Conservation (phyloP, 2,797 vertebrate genomes). For the Coilia nasus region DNA sequence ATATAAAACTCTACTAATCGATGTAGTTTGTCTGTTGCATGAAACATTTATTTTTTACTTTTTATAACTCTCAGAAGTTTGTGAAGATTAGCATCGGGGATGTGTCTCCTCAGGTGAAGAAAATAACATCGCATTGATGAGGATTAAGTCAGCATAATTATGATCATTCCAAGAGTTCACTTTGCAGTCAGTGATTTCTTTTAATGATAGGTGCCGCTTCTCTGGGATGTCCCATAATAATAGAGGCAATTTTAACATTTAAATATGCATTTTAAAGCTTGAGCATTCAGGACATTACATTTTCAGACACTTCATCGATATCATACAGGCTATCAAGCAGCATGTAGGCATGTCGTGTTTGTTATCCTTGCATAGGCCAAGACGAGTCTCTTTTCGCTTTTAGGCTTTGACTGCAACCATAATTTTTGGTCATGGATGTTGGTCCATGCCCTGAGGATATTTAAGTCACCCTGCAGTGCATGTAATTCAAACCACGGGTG, state of each 20-base stretch:
- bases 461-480: neutral
- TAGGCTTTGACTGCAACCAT: neutral
- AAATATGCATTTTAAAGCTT: neutral
- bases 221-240: neutral
- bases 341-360: neutral
- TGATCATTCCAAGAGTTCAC: neutral
- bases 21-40: neutral
- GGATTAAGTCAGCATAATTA: neutral
- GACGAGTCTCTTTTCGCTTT: neutral
- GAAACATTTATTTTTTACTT: neutral
- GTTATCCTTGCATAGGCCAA: neutral
- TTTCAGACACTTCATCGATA: neutral
- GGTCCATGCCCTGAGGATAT: neutral
- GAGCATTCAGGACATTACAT: neutral
- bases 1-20: neutral
- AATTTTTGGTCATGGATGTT: neutral
- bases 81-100: neutral
- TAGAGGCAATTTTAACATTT: neutral
- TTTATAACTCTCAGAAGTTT: neutral
- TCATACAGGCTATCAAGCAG: neutral
- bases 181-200: constrained; percentile 9
- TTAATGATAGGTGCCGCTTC: neutral
- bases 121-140: neutral
- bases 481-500: neutral
- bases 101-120: neutral